These are phyloP conservation scores for Halocaridina rubra DNA, from an alignment of 2,888 invertebrate species.

Conservation along the genomic window DNA sequence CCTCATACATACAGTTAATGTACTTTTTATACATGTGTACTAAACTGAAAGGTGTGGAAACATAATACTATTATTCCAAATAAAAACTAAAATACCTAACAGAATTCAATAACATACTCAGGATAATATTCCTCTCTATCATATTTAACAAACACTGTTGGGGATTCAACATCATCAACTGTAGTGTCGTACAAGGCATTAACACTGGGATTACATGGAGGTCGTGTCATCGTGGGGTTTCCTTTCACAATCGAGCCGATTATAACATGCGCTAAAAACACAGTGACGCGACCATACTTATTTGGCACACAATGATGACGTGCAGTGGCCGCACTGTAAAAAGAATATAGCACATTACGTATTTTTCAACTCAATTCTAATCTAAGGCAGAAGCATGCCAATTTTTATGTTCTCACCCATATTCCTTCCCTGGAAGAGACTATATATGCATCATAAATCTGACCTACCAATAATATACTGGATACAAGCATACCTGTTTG, in stretches of 20 bases:
- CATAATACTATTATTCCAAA: no score
- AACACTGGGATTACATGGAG: neutral
- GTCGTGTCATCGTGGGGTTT: neutral
- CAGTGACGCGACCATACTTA: neutral
- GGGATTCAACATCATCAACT: neutral
- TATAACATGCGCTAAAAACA: neutral
- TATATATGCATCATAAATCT: no score
- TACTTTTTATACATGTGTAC: no score
- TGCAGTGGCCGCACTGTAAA: neutral
- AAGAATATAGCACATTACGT: no score
- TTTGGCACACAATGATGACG: neutral
- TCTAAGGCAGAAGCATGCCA: no score
- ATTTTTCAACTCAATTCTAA: no score
- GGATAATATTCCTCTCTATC: neutral
- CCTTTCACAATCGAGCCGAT: neutral
- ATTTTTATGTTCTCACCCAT: no score
- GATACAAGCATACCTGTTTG: conserved; percentile 39
- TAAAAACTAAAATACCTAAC: neutral
- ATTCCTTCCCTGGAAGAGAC: no score
- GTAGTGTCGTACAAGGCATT: neutral
- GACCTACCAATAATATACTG: no score
- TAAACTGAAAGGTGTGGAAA: no score
- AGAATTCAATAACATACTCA: neutral
- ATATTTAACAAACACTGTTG: neutral
- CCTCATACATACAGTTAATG: no score